Percentiles rank a stretch among this genome's conserved stretches.
Evolutionary conservation across 2,113 vertebrate species (phyloP).

Genomic region (Gambusia affinis): DNA sequence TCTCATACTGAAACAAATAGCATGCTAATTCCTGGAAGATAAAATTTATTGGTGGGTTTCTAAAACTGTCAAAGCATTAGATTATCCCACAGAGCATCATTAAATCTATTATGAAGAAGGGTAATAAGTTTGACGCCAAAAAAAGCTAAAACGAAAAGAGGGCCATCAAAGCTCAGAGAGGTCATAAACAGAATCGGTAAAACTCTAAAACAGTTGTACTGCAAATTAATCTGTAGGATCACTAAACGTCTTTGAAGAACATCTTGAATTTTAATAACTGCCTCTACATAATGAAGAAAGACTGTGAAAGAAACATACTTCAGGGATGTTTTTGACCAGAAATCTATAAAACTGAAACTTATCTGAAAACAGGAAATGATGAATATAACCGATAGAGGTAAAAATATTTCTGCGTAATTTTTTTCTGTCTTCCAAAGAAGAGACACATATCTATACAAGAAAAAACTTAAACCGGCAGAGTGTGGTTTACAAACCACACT

Average conservation of each 20-base stretch:
- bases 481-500: not conserved
- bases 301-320: not conserved
- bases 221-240: not conserved
- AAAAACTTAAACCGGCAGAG: not conserved
- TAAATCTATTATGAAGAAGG: not conserved
- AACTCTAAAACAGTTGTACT: not conserved
- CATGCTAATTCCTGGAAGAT: not conserved
- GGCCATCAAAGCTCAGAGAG: not conserved
- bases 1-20: not conserved
- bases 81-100: not conserved
- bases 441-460: too few species aligned
- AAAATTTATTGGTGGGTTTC: not conserved
- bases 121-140: not conserved
- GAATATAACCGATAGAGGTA: not conserved
- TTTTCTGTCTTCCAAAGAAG: not conserved
- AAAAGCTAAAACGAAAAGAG: not conserved
- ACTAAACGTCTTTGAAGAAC: not conserved
- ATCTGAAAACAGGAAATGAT: not conserved
- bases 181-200: not conserved
- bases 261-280: not conserved
- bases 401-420: not conserved
- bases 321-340: not conserved
- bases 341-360: not conserved
- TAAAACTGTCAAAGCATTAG: not conserved
- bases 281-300: not conserved